Evolutionary conservation across 2,888 invertebrate species (phyloP), one percentile per base, ranked within the genome.

Genomic region (Boloria euphrosyne): DNA sequence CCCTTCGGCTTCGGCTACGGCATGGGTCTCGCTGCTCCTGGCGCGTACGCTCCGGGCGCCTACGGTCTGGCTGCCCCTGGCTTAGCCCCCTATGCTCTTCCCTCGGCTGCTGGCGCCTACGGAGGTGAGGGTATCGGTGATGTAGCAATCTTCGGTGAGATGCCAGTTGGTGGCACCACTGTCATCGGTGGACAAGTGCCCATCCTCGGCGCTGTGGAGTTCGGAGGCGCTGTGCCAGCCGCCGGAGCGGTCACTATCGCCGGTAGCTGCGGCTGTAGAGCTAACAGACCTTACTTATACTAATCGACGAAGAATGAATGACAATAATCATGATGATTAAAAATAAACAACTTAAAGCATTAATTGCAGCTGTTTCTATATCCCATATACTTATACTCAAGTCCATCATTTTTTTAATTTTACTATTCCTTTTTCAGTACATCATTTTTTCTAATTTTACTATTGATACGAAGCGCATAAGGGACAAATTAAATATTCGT

Each of bases 131-230:
- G 77, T 18, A 62, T 69, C 61, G 79, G 79, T 4, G 73, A 77
- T 51, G 70, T 77, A 44, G 74, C 71, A 7, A 75, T 78, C 16
- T 72, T 66, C 31, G 81, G 79, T 46, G 74, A 78, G 61, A 54
- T 81, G 65, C 73, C 72, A 18, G 76, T 77, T 13, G 70, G 68
- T n/a, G 82, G 80, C 27, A 66, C 68, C 61, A 78, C 80, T n/a
- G 57, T 69, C 22, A 74, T 82, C 50, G 70, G 73, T 46, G 81
- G 81, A 43, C 73, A 75, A 51, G 77, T 81, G 14, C 81, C 80
- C 4, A 76, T 81, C 53, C 58, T 76, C 31, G 80, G 80, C 55
- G 73, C 73, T 16, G 79, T 82, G 3, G 50, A 70, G 50, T 80
- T 78, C 68, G 75, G 71, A 54, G 82, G 81, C n/a, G 52, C 62